These are phyloP conservation scores for Pocillopora meandrina DNA, from an alignment of 92 coral and sea anemone species.

Conservation along the genomic window DNA sequence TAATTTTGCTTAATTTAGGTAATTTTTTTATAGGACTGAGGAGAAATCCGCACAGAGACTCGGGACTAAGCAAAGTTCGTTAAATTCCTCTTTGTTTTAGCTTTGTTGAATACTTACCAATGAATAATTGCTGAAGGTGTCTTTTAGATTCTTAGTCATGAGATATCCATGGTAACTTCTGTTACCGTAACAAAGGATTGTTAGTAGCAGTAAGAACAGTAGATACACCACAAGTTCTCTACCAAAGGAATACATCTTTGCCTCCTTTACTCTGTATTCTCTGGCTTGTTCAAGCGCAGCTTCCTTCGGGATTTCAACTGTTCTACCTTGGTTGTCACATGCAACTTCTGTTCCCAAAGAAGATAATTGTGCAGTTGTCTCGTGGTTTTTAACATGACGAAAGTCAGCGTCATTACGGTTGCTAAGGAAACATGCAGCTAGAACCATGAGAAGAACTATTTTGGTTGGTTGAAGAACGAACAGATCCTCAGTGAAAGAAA, in stretches of 20 bases:
- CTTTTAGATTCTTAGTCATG: conserved; percentile 63
- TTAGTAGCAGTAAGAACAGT: conserved; percentile 53
- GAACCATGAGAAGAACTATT: conserved; percentile 69
- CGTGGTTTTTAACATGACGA: neutral
- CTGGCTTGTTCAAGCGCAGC: conserved; percentile 51
- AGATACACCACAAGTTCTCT: conserved; percentile 50
- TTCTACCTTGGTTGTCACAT: neutral
- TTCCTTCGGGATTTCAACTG: conserved; percentile 37
- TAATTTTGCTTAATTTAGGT: too few species aligned
- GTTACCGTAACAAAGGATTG: conserved; percentile 75
- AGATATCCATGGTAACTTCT: conserved; percentile 71
- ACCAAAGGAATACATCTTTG: conserved; percentile 71
- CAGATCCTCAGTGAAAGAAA: conserved; percentile 79
- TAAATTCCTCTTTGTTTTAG: too few species aligned
- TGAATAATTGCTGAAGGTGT: conserved; percentile 64
- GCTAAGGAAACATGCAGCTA: conserved; percentile 55
- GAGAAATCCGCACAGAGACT: too few species aligned
- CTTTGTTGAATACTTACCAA: conserved; percentile 51
- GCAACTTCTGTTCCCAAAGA: neutral
- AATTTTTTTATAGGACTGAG: too few species aligned
- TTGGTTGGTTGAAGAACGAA: conserved; percentile 82
- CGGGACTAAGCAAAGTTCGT: too few species aligned
- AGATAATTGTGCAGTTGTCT: neutral
- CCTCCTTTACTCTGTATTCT: conserved; percentile 69
- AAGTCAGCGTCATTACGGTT: neutral